Percentiles rank a stretch among this genome's conserved stretches.
Conservation (phyloP, 2,113 vertebrate genomes). For the Hiodon tergisus region DNA sequence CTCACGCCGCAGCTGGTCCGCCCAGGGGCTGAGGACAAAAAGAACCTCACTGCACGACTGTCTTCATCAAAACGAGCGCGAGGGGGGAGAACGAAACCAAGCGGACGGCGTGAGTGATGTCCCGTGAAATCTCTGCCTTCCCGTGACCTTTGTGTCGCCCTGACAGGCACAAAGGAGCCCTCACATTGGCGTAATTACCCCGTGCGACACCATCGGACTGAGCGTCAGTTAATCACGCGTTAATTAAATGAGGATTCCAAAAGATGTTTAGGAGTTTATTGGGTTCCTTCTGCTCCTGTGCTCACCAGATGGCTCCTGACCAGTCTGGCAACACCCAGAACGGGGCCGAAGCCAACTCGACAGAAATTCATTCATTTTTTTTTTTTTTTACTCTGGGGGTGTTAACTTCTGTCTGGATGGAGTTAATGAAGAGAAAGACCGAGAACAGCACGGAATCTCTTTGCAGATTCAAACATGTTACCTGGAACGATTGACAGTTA, state of each 20-base stretch:
- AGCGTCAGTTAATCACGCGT: constrained; percentile 37
- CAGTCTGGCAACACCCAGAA: neutral
- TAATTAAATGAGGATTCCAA: constrained; percentile 37
- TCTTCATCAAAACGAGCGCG: neutral
- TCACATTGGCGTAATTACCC: neutral
- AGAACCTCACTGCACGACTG: neutral
- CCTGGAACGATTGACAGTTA: no score
- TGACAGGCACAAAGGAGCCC: constrained; percentile 30
- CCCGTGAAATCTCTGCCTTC: constrained; percentile 32
- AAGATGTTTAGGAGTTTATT: constrained; percentile 55
- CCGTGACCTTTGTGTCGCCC: constrained; percentile 31
- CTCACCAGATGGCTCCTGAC: constrained; percentile 10
- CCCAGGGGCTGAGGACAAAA: constrained; percentile 15
- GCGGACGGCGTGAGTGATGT: constrained; percentile 18
- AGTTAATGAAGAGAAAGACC: no score
- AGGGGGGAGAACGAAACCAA: constrained; percentile 39
- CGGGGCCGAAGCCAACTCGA: neutral
- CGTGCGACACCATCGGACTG: constrained; percentile 19
- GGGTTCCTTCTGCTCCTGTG: constrained; percentile 32
- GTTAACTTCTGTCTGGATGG: no score
- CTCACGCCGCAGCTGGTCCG: constrained; percentile 10
- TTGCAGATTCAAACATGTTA: no score
- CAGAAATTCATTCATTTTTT: neutral
- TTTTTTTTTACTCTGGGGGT: no score
- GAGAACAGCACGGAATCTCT: neutral